Evolutionary conservation across 2,888 invertebrate genomes (phyloP).

Genomic region (Pandemis cinnamomeana): DNA sequence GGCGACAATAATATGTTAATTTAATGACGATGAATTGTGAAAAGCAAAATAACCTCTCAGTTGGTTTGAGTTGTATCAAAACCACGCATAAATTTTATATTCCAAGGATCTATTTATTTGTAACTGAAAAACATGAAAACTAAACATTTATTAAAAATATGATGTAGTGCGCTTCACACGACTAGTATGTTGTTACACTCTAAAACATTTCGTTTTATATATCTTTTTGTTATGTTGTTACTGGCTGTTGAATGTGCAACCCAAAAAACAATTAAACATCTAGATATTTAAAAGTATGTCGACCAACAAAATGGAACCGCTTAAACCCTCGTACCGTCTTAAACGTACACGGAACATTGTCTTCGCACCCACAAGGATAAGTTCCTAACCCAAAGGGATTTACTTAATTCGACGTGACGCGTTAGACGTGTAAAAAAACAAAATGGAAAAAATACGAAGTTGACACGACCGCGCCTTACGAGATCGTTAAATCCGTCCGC

Average conservation of each 20-base stretch:
- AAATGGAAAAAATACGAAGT: conserved; percentile 64
- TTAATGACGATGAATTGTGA: too few species aligned
- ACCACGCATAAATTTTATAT: too few species aligned
- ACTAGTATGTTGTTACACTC: too few species aligned
- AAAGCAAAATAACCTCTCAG: too few species aligned
- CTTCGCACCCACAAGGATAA: conserved; percentile 68
- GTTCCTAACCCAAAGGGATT: conserved; percentile 74
- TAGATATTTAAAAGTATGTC: conserved; percentile 1
- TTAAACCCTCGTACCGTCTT: conserved; percentile 30
- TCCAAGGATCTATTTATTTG: too few species aligned
- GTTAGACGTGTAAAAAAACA: conserved; percentile 70
- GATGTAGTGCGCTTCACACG: too few species aligned
- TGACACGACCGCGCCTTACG: conserved; percentile 76
- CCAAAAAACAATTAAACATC: not conserved
- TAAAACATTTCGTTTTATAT: too few species aligned
- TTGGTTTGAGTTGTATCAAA: too few species aligned
- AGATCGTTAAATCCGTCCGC: conserved; percentile 79
- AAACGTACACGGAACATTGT: conserved; percentile 50
- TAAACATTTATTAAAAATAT: too few species aligned
- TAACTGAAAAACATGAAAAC: too few species aligned
- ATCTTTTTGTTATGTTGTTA: not conserved
- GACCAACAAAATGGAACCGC: conserved; percentile 14
- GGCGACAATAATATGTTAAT: too few species aligned
- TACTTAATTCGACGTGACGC: conserved; percentile 81
- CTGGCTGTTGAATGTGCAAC: not conserved